Percentiles rank a stretch among this genome's conserved stretches.
Conservation (phyloP, 2,888 invertebrate genomes). For the Hypolimnas misippus region DNA sequence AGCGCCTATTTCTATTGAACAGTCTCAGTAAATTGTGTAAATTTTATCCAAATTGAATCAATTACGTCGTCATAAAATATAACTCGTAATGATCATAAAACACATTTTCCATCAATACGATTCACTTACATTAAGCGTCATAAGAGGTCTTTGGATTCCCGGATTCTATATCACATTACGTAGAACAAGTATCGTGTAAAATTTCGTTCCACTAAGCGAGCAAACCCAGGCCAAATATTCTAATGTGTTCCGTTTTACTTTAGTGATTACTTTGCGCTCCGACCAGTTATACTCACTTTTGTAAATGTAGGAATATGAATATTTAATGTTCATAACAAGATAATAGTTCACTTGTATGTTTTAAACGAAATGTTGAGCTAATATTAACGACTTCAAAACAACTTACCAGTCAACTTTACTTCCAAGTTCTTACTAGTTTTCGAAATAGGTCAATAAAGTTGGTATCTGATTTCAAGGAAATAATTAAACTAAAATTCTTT, state of each 20-base stretch:
- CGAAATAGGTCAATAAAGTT: no score
- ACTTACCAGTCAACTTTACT: no score
- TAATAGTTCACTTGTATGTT: neutral
- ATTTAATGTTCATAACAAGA: neutral
- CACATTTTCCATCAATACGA: neutral
- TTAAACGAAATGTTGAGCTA: neutral
- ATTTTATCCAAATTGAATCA: no score
- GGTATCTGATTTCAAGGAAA: no score
- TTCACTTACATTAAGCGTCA: neutral
- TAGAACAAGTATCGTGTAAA: slow-evolving; percentile 9
- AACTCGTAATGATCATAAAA: neutral
- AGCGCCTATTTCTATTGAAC: no score
- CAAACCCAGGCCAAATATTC: slow-evolving; percentile 39
- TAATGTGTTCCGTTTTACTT: slow-evolving; percentile 38
- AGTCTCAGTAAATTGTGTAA: no score
- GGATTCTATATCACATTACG: neutral
- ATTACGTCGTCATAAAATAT: neutral
- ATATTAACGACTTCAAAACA: no score
- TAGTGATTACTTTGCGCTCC: slow-evolving; percentile 42
- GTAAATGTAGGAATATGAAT: neutral
- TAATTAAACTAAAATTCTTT: no score
- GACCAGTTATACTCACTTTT: neutral
- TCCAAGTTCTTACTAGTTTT: no score
- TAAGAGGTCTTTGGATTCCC: neutral
- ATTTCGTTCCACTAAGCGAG: slow-evolving; percentile 24